Evolutionary conservation across 2,888 invertebrate species (phyloP).

Genomic region (Cephalotes varians): DNA sequence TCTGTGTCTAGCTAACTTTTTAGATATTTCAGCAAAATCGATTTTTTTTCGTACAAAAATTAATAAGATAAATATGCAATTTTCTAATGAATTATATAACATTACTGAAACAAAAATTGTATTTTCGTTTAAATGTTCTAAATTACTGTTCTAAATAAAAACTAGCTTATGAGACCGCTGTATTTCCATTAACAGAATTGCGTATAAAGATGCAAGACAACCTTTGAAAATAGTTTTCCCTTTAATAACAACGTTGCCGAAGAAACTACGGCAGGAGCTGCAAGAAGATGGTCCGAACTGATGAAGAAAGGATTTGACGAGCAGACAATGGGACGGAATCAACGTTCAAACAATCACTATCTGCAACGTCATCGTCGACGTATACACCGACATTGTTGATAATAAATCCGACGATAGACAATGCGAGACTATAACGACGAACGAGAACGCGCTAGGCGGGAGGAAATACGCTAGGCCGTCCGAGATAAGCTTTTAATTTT

Average conservation of each 20-base stretch:
- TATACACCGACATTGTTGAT: slow-evolving; percentile 71
- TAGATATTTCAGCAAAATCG: too few relatives aligned
- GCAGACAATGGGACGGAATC: slow-evolving; percentile 72
- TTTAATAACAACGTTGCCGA: slow-evolving; percentile 47
- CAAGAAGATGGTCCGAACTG: slow-evolving; percentile 21
- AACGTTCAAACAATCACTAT: slow-evolving; percentile 76
- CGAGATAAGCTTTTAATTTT: slow-evolving; percentile 82
- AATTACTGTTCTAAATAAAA: slow-evolving; percentile 5
- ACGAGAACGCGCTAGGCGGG: slow-evolving; percentile 46
- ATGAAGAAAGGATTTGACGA: slow-evolving; percentile 68
- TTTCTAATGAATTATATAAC: neutral
- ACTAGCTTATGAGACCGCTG: neutral
- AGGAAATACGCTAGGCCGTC: slow-evolving; percentile 60
- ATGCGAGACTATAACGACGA: slow-evolving; percentile 65
- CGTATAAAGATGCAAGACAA: slow-evolving; percentile 19
- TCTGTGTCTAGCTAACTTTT: too few relatives aligned
- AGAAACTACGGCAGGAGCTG: slow-evolving; percentile 26
- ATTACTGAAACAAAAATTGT: neutral
- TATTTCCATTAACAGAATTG: slow-evolving; percentile 1
- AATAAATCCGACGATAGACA: slow-evolving; percentile 78
- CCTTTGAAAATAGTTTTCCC: slow-evolving; percentile 45
- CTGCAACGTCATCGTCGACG: slow-evolving; percentile 68
- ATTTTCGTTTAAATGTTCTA: neutral
- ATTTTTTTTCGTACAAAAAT: too few relatives aligned
- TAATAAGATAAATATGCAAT: neutral